Percentiles rank a stretch among this genome's conserved stretches.
These are phyloP conservation scores for Sipunculus nudus DNA, from an alignment of 2,888 invertebrate genomes.

Conservation along the genomic window DNA sequence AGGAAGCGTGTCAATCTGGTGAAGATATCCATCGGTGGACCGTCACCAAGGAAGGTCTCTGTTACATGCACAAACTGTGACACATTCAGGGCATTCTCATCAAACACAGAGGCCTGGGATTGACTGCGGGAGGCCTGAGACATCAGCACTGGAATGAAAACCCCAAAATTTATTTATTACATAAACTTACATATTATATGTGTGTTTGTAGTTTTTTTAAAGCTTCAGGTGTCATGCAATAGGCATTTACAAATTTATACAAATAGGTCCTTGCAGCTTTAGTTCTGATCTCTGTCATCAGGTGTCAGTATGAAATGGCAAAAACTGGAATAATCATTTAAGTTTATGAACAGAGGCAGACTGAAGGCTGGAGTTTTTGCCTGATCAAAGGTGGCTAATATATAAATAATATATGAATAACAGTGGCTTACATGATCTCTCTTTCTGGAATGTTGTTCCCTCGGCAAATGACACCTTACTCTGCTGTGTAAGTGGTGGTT, in stretches of 20 bases:
- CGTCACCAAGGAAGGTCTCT: constrained; percentile 62
- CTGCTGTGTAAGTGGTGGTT: constrained; percentile 36
- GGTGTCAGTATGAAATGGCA: too few species aligned
- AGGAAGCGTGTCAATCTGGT: constrained; percentile 53
- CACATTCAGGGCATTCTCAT: constrained; percentile 59
- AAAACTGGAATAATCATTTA: too few species aligned
- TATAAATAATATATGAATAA: not conserved
- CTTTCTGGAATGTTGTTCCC: constrained; percentile 58
- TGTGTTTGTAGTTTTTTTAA: too few species aligned
- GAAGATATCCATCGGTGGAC: constrained; percentile 47
- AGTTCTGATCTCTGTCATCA: too few species aligned
- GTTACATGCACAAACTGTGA: constrained; percentile 64
- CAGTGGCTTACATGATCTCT: constrained; percentile 49
- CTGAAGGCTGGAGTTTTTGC: too few species aligned
- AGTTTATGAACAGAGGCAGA: too few species aligned
- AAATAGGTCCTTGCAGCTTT: too few species aligned
- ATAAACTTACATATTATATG: too few species aligned
- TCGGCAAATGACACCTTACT: constrained; percentile 59
- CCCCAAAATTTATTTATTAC: too few species aligned
- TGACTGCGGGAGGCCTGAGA: constrained; percentile 43
- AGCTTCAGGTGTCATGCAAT: not conserved
- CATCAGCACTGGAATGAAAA: constrained; percentile 27
- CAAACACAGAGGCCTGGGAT: constrained; percentile 62
- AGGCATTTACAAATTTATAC: too few species aligned
- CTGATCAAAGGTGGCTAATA: not conserved